Conservation (phyloP, 2,113 vertebrate genomes). For the Gymnocephalus cernua region DNA sequence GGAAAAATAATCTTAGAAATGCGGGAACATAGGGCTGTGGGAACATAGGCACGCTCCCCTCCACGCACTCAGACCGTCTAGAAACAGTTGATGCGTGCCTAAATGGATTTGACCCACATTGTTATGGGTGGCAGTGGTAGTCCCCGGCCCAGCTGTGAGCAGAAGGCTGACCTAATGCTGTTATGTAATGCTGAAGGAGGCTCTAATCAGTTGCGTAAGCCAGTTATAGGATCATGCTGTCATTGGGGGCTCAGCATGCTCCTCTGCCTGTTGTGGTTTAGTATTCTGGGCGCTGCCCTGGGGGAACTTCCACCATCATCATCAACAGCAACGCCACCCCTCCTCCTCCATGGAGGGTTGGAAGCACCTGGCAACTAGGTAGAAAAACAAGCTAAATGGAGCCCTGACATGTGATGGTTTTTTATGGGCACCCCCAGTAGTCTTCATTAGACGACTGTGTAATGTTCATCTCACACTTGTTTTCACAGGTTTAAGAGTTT, state of each 20-base stretch:
- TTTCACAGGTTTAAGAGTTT: not conserved
- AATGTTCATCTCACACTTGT: not conserved
- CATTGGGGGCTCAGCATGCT: slow-evolving; percentile 24
- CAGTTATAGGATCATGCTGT: slow-evolving; percentile 55
- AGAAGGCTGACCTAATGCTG: slow-evolving; percentile 56
- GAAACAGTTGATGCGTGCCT: not conserved
- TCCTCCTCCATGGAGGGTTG: slow-evolving; percentile 20
- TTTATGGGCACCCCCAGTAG: slow-evolving; percentile 45
- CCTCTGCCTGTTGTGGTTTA: slow-evolving; percentile 17
- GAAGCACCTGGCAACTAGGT: slow-evolving; percentile 61
- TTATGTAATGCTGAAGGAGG: slow-evolving; percentile 70
- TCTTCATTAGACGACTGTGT: slow-evolving; percentile 62
- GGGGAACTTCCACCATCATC: not conserved
- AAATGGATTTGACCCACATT: slow-evolving; percentile 25
- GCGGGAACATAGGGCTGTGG: too few species aligned
- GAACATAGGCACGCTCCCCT: too few species aligned
- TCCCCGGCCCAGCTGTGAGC: slow-evolving; percentile 63
- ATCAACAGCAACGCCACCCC: not conserved
- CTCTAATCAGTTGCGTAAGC: slow-evolving; percentile 73
- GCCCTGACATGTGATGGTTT: slow-evolving; percentile 18
- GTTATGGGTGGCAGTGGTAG: slow-evolving; percentile 10
- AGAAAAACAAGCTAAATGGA: slow-evolving; percentile 56
- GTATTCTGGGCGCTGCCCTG: slow-evolving; percentile 9
- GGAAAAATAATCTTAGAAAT: too few species aligned
- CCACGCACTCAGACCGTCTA: not conserved